These are phyloP conservation scores for Etheostoma perlongum DNA, from an alignment of 2,797 vertebrate genomes.

Conservation along the genomic window DNA sequence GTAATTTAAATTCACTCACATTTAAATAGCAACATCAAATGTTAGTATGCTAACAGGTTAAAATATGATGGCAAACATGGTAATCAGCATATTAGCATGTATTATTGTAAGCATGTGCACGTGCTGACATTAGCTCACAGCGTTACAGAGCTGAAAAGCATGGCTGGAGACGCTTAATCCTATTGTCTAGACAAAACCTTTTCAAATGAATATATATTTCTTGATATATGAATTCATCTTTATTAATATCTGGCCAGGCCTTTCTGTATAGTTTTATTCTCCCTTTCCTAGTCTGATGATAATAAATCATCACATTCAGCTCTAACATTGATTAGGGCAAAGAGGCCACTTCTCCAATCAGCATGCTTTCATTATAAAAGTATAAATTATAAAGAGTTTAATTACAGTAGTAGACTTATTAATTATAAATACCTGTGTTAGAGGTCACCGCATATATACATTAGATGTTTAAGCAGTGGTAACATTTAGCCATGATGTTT, in stretches of 20 bases:
- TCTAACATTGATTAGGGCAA: conserved; percentile 55
- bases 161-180: background rate
- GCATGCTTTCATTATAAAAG: no score
- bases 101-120: no score
- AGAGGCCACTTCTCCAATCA: conserved; percentile 22
- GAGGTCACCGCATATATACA: background rate
- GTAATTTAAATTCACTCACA: background rate
- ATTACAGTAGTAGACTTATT: no score
- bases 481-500: background rate
- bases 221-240: background rate
- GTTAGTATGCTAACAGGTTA: background rate
- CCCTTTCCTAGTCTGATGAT: conserved; percentile 10
- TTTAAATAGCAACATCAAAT: background rate
- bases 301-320: conserved; percentile 32
- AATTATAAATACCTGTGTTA: background rate
- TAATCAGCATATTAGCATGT: background rate
- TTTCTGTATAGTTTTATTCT: background rate
- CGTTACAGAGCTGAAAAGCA: background rate
- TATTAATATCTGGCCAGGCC: background rate
- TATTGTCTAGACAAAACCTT: background rate
- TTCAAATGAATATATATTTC: background rate
- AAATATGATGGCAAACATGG: background rate
- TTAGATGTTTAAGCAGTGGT: background rate
- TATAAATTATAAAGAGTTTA: no score
- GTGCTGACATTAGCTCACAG: background rate